Percentiles rank a stretch among this genome's conserved stretches.
phyloP scores from a whole-genome alignment of 2,113 vertebrate species.

The Pluvianellus socialis region DNA sequence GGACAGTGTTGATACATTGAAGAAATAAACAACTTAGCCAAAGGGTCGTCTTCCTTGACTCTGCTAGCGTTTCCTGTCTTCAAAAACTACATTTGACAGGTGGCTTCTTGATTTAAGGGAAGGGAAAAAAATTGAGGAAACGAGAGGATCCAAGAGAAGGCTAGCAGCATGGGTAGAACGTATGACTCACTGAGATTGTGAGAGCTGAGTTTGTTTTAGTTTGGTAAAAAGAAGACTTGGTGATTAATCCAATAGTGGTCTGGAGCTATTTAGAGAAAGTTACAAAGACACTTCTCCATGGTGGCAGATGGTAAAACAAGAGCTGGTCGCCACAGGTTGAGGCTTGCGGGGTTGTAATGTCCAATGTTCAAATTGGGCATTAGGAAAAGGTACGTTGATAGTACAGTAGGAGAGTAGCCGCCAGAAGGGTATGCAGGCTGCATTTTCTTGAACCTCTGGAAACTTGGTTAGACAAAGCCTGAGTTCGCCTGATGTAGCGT shows the following conservation, averaged over 20 bases:
- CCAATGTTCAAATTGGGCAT: neutral
- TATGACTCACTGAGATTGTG: neutral
- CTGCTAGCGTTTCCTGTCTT: neutral
- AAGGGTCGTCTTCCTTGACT: neutral
- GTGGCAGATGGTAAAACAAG: neutral
- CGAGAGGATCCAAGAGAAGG: neutral
- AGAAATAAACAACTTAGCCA: neutral
- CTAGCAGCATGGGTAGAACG: neutral
- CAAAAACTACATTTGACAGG: neutral
- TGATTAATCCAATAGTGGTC: neutral
- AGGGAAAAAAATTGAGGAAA: neutral
- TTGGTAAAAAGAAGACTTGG: neutral
- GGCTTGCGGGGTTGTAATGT: neutral
- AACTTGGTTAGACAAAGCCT: neutral
- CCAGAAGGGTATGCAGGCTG: neutral
- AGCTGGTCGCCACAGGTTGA: neutral
- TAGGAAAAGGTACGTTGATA: neutral
- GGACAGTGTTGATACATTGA: neutral
- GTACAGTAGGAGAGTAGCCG: neutral
- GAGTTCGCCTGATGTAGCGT: rapidly evolving
- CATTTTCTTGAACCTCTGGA: neutral
- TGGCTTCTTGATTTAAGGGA: neutral
- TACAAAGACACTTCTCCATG: neutral
- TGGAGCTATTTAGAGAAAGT: neutral
- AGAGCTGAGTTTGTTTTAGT: neutral